These are phyloP conservation scores for Spinus pinus DNA, from an alignment of 2,797 vertebrate genomes.

Conservation along the genomic window DNA sequence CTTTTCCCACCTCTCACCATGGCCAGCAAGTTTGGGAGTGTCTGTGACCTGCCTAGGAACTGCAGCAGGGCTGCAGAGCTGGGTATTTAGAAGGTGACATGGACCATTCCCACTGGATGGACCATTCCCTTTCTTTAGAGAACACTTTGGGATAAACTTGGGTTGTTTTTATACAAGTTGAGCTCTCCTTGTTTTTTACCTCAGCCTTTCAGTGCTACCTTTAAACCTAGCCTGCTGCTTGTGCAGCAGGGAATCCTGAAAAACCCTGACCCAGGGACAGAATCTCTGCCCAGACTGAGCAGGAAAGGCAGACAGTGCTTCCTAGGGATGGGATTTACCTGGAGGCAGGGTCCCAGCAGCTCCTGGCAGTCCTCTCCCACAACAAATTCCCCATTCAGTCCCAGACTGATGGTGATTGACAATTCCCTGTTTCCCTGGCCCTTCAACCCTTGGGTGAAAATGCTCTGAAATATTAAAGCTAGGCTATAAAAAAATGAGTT, in stretches of 20 bases:
- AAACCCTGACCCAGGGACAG: not conserved
- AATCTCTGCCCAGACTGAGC: not conserved
- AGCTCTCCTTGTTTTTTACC: not conserved
- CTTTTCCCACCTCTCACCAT: not conserved
- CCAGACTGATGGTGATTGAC: not conserved
- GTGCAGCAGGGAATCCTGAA: not conserved
- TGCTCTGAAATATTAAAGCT: not conserved
- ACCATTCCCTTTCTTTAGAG: not conserved
- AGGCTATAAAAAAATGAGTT: not conserved
- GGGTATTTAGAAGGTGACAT: not conserved
- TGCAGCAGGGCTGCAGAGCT: not conserved
- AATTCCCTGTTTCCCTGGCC: accelerated
- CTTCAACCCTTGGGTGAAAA: not conserved
- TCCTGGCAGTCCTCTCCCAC: not conserved
- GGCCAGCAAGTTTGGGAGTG: not conserved
- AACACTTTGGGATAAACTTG: not conserved
- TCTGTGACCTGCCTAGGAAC: not conserved
- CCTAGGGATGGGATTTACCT: not conserved
- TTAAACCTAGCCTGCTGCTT: not conserved
- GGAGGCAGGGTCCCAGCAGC: not conserved
- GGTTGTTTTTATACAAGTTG: not conserved
- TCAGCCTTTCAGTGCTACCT: not conserved
- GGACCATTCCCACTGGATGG: not conserved
- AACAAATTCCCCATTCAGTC: accelerated
- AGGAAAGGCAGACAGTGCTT: not conserved